Evolutionary conservation across 2,888 invertebrate genomes (phyloP), one percentile per base, ranked within the genome.

Genomic region (Zygogramma bicolorata): DNA sequence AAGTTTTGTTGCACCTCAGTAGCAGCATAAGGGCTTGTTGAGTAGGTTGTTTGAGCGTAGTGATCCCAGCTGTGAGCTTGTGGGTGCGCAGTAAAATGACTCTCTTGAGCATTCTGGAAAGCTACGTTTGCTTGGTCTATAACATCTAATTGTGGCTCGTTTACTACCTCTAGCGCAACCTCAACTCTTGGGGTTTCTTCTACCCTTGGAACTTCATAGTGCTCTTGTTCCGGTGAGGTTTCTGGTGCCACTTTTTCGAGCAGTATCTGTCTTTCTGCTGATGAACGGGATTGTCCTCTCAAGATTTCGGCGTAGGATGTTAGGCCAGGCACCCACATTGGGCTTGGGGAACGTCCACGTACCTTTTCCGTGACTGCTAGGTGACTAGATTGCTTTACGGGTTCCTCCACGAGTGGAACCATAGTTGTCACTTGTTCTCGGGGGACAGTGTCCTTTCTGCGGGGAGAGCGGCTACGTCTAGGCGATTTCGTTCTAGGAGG

Each of bases 231-330:
- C n/a, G 25, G 22, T 13, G 7, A 13, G 15, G 15, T 27, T 8
- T 53, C 53, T 6, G 15, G 6, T 42, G 18, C 70, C 49, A 58
- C 40, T 38, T 61, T 71, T 25, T 59, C 58, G 27, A 29, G 67
- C 27, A n/a, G 25, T 18, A 31, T 49, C 53, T 78, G 68, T 67
- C 63, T 70, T 66, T 77, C 75, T 57, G 77, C 74, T 8, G 75
- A 73, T 3, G 59, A 70, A 58, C 49, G 86, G 20, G 68, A 86
- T 82, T 88, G 85, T 7, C 95, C 94, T 79, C 92, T 90, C 73
- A 95, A 89, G 76, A 95, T 92, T 87, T 94, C 94, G 60, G 95
- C 94, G 85, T 95, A 95, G 59, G 94, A 91, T 60, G 93, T 91
- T 25, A 92, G 92, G 31, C 93, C 94, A 2, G 92, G 93, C 53